phyloP scores from a whole-genome alignment of 2,113 vertebrate species.

The Takifugu bimaculatus region DNA sequence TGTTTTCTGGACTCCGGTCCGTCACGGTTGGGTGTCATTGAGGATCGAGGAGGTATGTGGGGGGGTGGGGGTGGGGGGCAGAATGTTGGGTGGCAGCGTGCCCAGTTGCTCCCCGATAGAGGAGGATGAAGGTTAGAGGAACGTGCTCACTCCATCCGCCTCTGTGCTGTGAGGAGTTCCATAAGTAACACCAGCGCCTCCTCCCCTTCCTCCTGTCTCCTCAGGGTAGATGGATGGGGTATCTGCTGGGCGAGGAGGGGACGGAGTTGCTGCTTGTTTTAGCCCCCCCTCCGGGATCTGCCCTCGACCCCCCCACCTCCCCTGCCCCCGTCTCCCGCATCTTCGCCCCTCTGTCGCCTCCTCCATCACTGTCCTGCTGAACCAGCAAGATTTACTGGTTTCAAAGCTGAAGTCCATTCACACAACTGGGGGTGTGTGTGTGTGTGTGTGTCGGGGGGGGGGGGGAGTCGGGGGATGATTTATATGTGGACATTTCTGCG shows the following conservation, averaged over 20 bases:
- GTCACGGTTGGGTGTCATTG: slow-evolving; percentile 1
- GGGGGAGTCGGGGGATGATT: slow-evolving; percentile 31
- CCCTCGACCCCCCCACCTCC: slow-evolving; percentile 21
- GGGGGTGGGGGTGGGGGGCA: neutral
- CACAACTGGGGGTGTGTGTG: slow-evolving; percentile 3
- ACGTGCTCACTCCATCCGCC: slow-evolving; percentile 13
- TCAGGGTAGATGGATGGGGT: slow-evolving; percentile 38
- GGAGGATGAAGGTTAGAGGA: slow-evolving; percentile 56
- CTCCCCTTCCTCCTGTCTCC: slow-evolving; percentile 20
- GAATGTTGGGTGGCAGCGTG: slow-evolving; percentile 15
- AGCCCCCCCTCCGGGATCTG: slow-evolving; percentile 15
- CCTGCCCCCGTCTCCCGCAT: slow-evolving; percentile 15
- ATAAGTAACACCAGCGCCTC: slow-evolving; percentile 30
- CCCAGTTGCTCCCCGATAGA: slow-evolving; percentile 35
- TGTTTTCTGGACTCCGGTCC: neutral
- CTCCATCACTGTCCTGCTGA: slow-evolving; percentile 50
- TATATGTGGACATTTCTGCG: slow-evolving; percentile 51
- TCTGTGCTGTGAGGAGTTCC: slow-evolving; percentile 17
- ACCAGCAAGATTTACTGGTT: slow-evolving; percentile 44
- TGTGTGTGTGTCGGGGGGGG: neutral
- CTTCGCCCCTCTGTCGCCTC: slow-evolving; percentile 21
- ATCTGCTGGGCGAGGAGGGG: slow-evolving; percentile 10
- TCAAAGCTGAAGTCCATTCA: slow-evolving; percentile 34
- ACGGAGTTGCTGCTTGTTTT: slow-evolving; percentile 37
- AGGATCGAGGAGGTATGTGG: neutral